Percentiles rank a stretch among this genome's conserved stretches.
Evolutionary conservation across 2,888 invertebrate species (phyloP).

Genomic region (Cosmopolites sordidus): DNA sequence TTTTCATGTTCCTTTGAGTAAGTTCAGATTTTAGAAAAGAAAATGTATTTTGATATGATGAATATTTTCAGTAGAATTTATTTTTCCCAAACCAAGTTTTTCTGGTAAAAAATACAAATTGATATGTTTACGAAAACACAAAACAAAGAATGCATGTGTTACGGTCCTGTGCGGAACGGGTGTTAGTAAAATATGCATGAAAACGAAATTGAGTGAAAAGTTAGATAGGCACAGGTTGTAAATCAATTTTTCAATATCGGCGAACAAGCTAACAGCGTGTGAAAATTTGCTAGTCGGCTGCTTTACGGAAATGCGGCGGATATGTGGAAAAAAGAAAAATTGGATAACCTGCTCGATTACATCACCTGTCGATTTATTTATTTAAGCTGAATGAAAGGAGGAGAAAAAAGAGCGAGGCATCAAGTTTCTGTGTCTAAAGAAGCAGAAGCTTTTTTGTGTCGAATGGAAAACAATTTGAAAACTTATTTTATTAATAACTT

Average conservation of each 20-base stretch:
- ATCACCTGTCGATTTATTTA: constrained; percentile 10
- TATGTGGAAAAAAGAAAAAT: constrained; percentile 16
- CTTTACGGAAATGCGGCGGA: constrained; percentile 9
- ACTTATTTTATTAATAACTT: no score
- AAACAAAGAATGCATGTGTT: background rate
- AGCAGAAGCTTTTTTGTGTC: no score
- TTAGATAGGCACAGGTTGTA: constrained; percentile 28
- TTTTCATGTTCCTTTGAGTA: no score
- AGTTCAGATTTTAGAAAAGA: no score
- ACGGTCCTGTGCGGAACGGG: constrained; percentile 1
- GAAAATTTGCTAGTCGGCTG: constrained; percentile 28
- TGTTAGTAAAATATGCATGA: constrained; percentile 36
- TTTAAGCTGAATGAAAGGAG: background rate
- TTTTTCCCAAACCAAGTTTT: no score
- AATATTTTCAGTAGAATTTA: no score
- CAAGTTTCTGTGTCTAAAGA: no score
- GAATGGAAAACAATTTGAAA: no score
- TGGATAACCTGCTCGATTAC: constrained; percentile 21
- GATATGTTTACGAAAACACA: no score
- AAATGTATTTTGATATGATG: no score
- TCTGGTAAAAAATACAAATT: no score
- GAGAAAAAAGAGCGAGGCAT: background rate
- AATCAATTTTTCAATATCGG: constrained; percentile 29
- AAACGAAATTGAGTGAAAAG: constrained; percentile 34
- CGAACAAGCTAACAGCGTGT: constrained; percentile 33